Conservation (phyloP, 1,140 invertebrate species). For the Drosophila repleta region DNA sequence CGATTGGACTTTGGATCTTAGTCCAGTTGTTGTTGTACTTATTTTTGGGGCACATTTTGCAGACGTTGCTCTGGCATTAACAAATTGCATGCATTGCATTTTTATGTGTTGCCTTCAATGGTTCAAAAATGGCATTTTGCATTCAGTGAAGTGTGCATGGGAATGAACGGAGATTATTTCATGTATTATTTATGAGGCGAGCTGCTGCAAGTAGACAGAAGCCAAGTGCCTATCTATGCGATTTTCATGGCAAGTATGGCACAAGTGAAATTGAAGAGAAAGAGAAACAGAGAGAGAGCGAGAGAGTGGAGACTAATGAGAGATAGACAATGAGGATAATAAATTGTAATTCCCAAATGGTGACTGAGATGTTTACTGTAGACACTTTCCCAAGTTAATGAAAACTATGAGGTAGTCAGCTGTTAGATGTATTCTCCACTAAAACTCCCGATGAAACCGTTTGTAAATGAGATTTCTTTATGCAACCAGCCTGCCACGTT, state of each 20-base stretch:
- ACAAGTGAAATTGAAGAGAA: background rate
- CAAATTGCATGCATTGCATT: conserved; percentile 43
- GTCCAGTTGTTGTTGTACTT: conserved; percentile 5
- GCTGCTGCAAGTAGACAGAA: conserved; percentile 1
- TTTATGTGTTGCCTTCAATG: conserved; percentile 36
- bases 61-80: conserved; percentile 35
- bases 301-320: background rate
- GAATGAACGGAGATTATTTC: conserved; percentile 19
- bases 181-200: conserved; percentile 18
- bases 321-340: background rate
- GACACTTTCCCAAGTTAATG: no score
- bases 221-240: background rate
- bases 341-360: no score
- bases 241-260: background rate
- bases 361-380: no score
- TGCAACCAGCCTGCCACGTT: background rate
- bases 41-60: conserved; percentile 39
- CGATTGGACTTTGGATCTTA: conserved; percentile 39
- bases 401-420: no score
- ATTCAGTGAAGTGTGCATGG: conserved; percentile 16
- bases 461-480: no score
- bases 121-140: conserved; percentile 30
- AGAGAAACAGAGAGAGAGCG: background rate
- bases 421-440: no score
- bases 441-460: no score